phyloP scores from a whole-genome alignment of 1,140 invertebrate genomes.

The Tetramorium parvispinum region DNA sequence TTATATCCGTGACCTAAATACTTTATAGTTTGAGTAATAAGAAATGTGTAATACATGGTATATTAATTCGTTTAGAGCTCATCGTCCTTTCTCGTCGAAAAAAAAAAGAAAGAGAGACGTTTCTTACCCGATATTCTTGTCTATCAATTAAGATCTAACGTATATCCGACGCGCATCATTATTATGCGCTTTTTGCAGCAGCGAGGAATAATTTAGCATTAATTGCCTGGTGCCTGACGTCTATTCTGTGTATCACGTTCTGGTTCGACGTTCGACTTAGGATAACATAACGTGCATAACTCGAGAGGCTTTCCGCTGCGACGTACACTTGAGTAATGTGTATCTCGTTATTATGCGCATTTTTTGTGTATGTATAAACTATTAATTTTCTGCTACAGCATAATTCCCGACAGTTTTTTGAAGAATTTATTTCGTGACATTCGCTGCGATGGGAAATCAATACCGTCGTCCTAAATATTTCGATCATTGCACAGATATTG shows the following conservation, averaged over 20 bases:
- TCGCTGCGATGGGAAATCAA: background rate
- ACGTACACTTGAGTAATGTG: slow-evolving; percentile 8
- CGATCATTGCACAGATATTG: background rate
- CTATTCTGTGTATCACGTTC: slow-evolving; percentile 50
- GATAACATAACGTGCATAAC: slow-evolving; percentile 56
- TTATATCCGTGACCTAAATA: background rate
- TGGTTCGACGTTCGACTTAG: slow-evolving; percentile 62
- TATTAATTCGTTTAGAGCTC: background rate
- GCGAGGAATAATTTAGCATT: slow-evolving; percentile 68
- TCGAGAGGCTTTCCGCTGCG: background rate
- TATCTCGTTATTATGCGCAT: slow-evolving; percentile 26
- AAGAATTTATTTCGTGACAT: slow-evolving; percentile 26
- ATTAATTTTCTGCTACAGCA: slow-evolving; percentile 10
- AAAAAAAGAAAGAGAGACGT: background rate
- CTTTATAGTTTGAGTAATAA: background rate
- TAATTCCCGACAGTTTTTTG: background rate
- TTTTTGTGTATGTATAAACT: slow-evolving; percentile 13
- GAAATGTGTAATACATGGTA: background rate
- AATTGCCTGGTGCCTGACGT: slow-evolving; percentile 61
- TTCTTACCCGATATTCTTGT: background rate
- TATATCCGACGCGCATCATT: slow-evolving; percentile 7
- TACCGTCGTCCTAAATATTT: background rate
- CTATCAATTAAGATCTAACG: slow-evolving; percentile 13
- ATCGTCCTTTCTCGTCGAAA: background rate
- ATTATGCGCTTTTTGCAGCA: slow-evolving; percentile 45